Evolutionary conservation across 2,797 vertebrate genomes (phyloP).

Genomic region (Garrulus glandarius): DNA sequence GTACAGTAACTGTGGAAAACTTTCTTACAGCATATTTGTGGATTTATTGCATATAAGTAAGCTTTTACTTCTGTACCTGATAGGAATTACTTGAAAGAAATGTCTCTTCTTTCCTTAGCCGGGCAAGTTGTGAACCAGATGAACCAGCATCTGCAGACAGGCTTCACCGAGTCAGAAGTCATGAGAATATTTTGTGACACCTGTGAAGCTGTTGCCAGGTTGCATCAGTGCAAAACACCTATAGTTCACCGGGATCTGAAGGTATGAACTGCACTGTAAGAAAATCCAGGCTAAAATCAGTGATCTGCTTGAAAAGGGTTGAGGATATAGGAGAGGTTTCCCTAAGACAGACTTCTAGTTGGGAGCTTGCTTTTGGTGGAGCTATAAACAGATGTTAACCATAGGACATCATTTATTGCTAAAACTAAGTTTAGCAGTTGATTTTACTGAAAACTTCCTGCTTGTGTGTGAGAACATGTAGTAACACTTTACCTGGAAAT

Average conservation of each 20-base stretch:
- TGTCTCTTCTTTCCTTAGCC: conserved; percentile 61
- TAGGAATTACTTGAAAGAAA: neutral
- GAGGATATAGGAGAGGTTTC: neutral
- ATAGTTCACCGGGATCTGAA: conserved; percentile 96
- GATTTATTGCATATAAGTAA: rapidly evolving
- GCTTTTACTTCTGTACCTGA: neutral
- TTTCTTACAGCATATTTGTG: neutral
- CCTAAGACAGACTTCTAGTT: rapidly evolving
- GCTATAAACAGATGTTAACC: neutral
- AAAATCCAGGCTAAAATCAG: neutral
- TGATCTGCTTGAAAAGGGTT: rapidly evolving
- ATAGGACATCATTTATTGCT: rapidly evolving
- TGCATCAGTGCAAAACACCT: conserved; percentile 97
- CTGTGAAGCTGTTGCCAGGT: conserved; percentile 93
- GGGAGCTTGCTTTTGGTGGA: neutral
- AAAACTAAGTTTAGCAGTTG: neutral
- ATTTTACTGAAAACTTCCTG: rapidly evolving
- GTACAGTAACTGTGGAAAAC: neutral
- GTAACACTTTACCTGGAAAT: neutral
- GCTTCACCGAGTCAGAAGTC: conserved; percentile 90
- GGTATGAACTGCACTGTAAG: conserved; percentile 69
- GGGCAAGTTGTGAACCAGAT: conserved; percentile 99
- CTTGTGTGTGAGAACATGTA: rapidly evolving
- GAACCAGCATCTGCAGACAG: conserved; percentile 92
- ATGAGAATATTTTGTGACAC: conserved; percentile 92